phyloP scores from a whole-genome alignment of 2,113 vertebrate genomes.

The Cynopterus brachyotis region DNA sequence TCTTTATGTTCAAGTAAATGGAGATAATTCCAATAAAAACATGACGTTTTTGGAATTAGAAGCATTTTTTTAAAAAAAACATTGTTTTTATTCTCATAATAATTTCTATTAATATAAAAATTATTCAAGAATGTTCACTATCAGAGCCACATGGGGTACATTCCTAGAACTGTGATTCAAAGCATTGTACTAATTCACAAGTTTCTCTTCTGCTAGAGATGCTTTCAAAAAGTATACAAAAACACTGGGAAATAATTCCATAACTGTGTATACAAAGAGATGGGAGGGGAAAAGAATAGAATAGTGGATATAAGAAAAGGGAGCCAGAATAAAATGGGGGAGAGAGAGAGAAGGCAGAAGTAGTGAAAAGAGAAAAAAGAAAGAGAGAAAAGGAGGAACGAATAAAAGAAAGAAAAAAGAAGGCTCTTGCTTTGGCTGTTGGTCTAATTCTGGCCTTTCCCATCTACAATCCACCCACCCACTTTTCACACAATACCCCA shows the following conservation, averaged over 20 bases:
- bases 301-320: background rate
- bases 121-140: background rate
- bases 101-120: background rate
- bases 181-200: background rate
- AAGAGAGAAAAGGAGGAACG: background rate
- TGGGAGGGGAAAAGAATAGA: background rate
- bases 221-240: background rate
- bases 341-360: background rate
- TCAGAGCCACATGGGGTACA: background rate
- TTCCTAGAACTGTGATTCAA: conserved; percentile 8
- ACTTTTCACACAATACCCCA: background rate
- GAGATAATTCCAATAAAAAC: conserved; percentile 33
- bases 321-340: background rate
- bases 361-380: background rate
- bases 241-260: background rate
- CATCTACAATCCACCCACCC: background rate
- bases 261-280: background rate
- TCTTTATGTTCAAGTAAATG: conserved; percentile 18
- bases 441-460: background rate
- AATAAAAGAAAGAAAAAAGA: background rate
- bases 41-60: background rate
- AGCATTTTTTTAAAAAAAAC: background rate
- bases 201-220: conserved; percentile 5
- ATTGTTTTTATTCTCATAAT: background rate
- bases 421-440: background rate